These are phyloP conservation scores for Coenonympha arcania DNA, from an alignment of 2,888 invertebrate genomes.

Conservation along the genomic window DNA sequence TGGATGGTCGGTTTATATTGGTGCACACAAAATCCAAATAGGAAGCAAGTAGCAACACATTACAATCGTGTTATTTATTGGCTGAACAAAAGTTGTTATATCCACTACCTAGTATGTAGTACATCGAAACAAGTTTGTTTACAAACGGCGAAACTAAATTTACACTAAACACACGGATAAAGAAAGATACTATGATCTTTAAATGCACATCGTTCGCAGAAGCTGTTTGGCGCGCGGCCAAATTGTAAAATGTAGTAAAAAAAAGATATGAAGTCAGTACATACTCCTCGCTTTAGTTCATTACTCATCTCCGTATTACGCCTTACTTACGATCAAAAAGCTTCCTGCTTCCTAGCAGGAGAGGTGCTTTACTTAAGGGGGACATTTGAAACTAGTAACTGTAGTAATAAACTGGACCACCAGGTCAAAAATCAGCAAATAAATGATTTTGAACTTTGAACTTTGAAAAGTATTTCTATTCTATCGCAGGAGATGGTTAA, in stretches of 20 bases:
- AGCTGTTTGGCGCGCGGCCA: constrained; percentile 21
- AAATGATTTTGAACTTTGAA: no score
- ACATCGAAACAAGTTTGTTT: constrained; percentile 9
- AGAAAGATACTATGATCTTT: no score
- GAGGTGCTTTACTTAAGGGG: neutral
- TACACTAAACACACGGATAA: constrained; percentile 7
- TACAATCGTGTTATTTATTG: no score
- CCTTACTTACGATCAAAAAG: neutral
- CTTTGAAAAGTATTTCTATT: no score
- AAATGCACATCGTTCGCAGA: constrained; percentile 18
- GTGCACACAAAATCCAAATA: no score
- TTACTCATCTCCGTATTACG: constrained; percentile 23
- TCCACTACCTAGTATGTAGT: neutral
- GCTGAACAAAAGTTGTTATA: no score
- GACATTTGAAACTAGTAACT: no score
- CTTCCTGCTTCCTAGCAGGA: neutral
- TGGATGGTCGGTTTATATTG: no score
- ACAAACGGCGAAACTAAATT: constrained; percentile 7
- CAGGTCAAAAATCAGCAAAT: no score
- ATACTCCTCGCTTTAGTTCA: constrained; percentile 17
- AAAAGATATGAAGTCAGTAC: constrained; percentile 25
- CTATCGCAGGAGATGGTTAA: no score
- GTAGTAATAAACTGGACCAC: neutral
- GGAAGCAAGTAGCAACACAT: no score
- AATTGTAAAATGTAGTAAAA: constrained; percentile 20